Conservation (phyloP, 2,888 invertebrate species). For the Xestia sexstrigata region DNA sequence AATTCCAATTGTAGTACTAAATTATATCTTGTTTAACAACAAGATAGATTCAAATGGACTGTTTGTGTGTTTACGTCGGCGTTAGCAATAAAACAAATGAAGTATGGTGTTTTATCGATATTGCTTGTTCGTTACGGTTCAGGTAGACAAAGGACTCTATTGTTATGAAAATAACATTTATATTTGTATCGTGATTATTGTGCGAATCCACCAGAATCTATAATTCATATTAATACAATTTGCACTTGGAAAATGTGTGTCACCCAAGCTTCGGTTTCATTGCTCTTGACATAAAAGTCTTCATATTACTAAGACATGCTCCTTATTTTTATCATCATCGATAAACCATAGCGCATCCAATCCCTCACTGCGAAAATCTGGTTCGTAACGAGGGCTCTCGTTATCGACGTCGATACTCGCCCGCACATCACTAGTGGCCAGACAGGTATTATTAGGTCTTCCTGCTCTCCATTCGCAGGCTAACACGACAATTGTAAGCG, state of each 20-base stretch:
- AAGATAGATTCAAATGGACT: slow-evolving; percentile 54
- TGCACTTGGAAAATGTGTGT: neutral
- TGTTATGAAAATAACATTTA: neutral
- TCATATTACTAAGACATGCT: neutral
- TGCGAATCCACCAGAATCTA: neutral
- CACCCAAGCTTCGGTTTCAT: neutral
- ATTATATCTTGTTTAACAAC: slow-evolving; percentile 62
- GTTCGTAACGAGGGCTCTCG: slow-evolving; percentile 72
- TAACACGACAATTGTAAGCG: slow-evolving; percentile 80
- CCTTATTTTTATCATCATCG: slow-evolving; percentile 12
- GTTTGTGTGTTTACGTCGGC: slow-evolving; percentile 52
- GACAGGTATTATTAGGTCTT: slow-evolving; percentile 90
- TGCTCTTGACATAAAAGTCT: neutral
- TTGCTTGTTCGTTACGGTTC: neutral
- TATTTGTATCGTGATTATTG: neutral
- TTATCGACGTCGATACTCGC: slow-evolving; percentile 70
- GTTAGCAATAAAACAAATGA: slow-evolving; percentile 55
- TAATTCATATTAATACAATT: neutral
- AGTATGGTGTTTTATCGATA: slow-evolving; percentile 34
- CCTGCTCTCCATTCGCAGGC: slow-evolving; percentile 84
- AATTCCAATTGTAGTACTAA: slow-evolving; percentile 67
- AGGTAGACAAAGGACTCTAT: slow-evolving; percentile 5
- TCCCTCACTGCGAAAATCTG: slow-evolving; percentile 37
- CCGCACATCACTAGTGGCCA: slow-evolving; percentile 80
- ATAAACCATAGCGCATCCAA: slow-evolving; percentile 9